A percentile compares a stretch with the other conserved stretches of the same genome.
phyloP scores from a whole-genome alignment of 1,140 invertebrate genomes.

The Tetragnatha versicolor region DNA sequence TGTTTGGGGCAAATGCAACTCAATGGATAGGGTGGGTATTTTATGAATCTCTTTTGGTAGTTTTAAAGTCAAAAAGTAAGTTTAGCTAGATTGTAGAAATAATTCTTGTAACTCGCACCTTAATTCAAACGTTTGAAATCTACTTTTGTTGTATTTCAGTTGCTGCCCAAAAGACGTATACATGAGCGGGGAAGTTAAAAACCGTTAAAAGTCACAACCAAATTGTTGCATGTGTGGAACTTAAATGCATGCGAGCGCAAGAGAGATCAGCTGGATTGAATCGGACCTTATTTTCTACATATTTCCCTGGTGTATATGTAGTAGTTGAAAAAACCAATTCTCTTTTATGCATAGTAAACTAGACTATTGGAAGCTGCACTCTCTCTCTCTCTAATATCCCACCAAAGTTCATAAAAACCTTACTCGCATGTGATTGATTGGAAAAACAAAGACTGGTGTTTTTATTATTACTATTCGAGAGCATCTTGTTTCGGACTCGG shows the following conservation, averaged over 20 bases:
- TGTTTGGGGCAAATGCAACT: too few species aligned
- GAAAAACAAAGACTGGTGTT: neutral
- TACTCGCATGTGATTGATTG: conserved; percentile 12
- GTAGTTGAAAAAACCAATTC: too few species aligned
- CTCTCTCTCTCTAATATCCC: conserved; percentile 20
- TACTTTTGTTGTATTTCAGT: conserved; percentile 46
- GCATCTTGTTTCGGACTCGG: conserved; percentile 30
- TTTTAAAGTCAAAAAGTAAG: too few species aligned
- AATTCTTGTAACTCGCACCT: too few species aligned
- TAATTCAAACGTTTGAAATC: neutral
- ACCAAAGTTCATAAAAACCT: conserved; percentile 25
- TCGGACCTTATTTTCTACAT: conserved; percentile 38
- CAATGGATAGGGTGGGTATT: too few species aligned
- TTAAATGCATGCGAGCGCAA: conserved; percentile 7
- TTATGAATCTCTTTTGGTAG: too few species aligned
- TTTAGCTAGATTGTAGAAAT: too few species aligned
- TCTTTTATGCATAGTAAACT: conserved; percentile 35
- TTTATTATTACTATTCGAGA: conserved; percentile 1
- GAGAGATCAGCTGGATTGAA: conserved; percentile 14
- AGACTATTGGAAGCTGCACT: conserved; percentile 34
- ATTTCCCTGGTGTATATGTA: conserved; percentile 28
- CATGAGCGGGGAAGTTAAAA: conserved; percentile 27
- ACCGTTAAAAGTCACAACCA: too few species aligned
- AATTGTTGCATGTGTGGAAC: conserved; percentile 17
- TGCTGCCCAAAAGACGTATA: conserved; percentile 48